Conservation (phyloP, 2,888 invertebrate genomes). For the Phengaris alcon region DNA sequence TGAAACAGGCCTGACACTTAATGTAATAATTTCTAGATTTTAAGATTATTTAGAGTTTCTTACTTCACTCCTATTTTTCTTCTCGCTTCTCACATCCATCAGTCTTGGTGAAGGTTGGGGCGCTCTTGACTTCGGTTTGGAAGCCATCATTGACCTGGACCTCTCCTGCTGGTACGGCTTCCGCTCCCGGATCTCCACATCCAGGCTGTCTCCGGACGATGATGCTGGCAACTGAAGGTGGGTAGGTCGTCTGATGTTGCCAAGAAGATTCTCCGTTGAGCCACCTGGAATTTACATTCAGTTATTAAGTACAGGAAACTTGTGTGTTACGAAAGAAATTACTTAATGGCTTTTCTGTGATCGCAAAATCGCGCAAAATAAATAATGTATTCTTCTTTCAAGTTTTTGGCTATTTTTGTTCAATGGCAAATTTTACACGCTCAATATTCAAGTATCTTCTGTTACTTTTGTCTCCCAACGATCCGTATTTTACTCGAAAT, state of each 20-base stretch:
- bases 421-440: no score
- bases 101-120: slow-evolving; percentile 64
- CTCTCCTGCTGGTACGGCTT: slow-evolving; percentile 54
- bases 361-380: no score
- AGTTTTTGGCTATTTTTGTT: no score
- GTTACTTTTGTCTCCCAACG: no score
- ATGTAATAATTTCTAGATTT: no score
- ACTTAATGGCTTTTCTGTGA: no score
- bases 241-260: slow-evolving; percentile 53
- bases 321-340: no score
- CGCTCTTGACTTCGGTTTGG: slow-evolving; percentile 58
- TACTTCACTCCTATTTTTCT: slow-evolving; percentile 18
- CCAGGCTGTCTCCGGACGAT: slow-evolving; percentile 70
- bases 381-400: no score
- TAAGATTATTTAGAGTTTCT: neutral
- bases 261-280: slow-evolving; percentile 65
- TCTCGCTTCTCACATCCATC: slow-evolving; percentile 53
- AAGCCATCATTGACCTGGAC: slow-evolving; percentile 66
- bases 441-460: no score
- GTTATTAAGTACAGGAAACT: neutral
- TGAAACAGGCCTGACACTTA: no score
- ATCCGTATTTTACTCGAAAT: no score
- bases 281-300: slow-evolving; percentile 55
- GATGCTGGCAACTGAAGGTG: slow-evolving; percentile 64
- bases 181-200: slow-evolving; percentile 62